Evolutionary conservation across 2,113 vertebrate genomes (phyloP), one percentile per base, ranked within the genome.

Genomic region (Oreocharis arfaki): DNA sequence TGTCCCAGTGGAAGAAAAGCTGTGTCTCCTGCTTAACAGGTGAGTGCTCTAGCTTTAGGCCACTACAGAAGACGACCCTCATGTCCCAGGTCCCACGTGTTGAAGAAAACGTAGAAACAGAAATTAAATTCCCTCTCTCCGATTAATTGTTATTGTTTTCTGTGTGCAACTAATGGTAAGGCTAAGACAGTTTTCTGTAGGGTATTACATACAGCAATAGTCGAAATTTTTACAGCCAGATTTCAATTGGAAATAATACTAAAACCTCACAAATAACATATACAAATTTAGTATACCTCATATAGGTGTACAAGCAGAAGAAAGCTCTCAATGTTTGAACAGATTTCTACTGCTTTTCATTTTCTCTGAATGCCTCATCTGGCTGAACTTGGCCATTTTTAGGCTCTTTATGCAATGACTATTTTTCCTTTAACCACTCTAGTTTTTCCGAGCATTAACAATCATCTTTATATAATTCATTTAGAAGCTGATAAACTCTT

Each of bases 401-500:
- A 88, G 60, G 32, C 11, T 79, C 33, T 79, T 92, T 70, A 65
- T 78, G 39, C 10, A 65, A 32, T 27, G 32, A 33, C 10, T 64
- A 28, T 75, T 94, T 92, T 95, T 93, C 14, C 69, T 91, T 49
- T 78, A 89, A 59, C n/a, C 18, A 57, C 60, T 71, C 47, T 63
- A 80, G 56, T 65, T 93, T 95, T 73, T 65, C 56, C 26, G 71
- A 74, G 49, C 13, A 63, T 77, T 91, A 88, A 83, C 57, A 86
- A 59, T 81, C 49, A 84, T 78, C 70, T n/a, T 65, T 79, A 81
- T 37, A 70, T 65, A 94, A 93, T 78, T 93, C 53, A 70, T 95
- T 92, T 86, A 92, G 90, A 87, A 65, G 28, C 30, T 88, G 93
- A 94, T 94, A 95, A 93, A 90, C 16, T 67, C 79, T 94, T 89